These are phyloP conservation scores for Pseudococcus jackbeardsleyi DNA, from an alignment of 2,888 invertebrate genomes.

Conservation along the genomic window DNA sequence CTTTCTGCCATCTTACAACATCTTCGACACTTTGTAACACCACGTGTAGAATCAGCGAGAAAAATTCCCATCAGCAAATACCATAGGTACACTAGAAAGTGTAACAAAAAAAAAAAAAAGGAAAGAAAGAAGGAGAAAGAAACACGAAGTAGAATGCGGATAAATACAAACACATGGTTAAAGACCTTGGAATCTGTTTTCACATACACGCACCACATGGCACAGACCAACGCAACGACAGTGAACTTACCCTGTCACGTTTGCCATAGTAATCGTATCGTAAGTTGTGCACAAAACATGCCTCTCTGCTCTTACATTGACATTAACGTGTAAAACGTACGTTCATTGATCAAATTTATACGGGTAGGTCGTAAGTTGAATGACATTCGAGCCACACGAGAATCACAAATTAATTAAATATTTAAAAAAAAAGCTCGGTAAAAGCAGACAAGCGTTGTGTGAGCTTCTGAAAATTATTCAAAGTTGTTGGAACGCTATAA, in stretches of 20 bases:
- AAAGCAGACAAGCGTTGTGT: too few relatives aligned
- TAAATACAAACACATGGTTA: background rate
- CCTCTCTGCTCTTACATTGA: background rate
- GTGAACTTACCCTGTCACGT: background rate
- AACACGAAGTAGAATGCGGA: background rate
- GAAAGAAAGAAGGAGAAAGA: background rate
- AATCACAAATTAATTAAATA: too few relatives aligned
- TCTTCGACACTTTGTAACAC: too few relatives aligned
- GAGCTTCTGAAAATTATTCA: too few relatives aligned
- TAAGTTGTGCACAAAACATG: constrained; percentile 10
- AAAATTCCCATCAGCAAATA: background rate
- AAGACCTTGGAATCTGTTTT: background rate
- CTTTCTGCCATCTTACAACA: too few relatives aligned
- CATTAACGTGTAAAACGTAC: background rate
- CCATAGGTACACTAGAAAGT: background rate
- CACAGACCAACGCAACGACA: background rate
- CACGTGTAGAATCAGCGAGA: too few relatives aligned
- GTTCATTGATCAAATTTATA: background rate
- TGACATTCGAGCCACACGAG: too few relatives aligned
- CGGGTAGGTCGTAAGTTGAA: background rate
- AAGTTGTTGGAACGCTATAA: too few relatives aligned
- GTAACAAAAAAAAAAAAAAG: background rate
- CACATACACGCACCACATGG: background rate
- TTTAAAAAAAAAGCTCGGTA: too few relatives aligned
- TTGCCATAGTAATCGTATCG: background rate